phyloP scores from a whole-genome alignment of 1,140 invertebrate species.

The Drosophila parvula region DNA sequence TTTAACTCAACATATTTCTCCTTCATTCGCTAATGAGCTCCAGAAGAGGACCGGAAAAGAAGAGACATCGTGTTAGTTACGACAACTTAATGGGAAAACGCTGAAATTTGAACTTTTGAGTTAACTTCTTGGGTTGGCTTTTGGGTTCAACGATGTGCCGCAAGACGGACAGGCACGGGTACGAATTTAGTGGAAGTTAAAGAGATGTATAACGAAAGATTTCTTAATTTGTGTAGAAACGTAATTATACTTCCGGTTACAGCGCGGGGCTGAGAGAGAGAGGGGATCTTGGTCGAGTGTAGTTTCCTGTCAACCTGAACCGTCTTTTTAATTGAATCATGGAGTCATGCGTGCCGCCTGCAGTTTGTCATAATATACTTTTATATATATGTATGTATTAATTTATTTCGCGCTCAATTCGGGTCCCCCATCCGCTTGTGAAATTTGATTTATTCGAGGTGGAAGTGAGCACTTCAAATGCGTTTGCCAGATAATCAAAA shows the following conservation, averaged over 20 bases:
- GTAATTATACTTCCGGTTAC: conserved; percentile 41
- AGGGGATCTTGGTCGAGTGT: not conserved
- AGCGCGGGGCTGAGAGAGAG: not conserved
- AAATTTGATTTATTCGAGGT: conserved; percentile 73
- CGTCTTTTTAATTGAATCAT: conserved; percentile 50
- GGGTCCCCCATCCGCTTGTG: conserved; percentile 35
- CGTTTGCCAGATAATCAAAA: conserved; percentile 69
- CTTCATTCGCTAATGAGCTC: conserved; percentile 15
- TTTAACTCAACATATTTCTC: not conserved
- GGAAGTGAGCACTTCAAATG: conserved; percentile 76
- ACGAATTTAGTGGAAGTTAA: conserved; percentile 19
- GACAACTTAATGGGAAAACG: conserved; percentile 39
- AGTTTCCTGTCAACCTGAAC: not conserved
- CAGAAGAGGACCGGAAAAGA: not conserved
- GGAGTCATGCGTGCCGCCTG: conserved; percentile 16
- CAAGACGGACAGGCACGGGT: not conserved
- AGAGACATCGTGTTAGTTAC: conserved; percentile 1
- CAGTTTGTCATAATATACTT: conserved; percentile 8
- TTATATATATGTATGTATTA: not conserved
- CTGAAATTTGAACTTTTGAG: conserved; percentile 38
- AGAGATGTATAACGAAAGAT: not conserved
- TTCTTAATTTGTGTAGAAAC: conserved; percentile 13
- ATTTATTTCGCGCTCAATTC: conserved; percentile 5
- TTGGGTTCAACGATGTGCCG: conserved; percentile 6
- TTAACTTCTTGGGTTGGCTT: no score